Conservation (phyloP, 92 coral and sea anemone species). For the Heteractis magnifica region DNA sequence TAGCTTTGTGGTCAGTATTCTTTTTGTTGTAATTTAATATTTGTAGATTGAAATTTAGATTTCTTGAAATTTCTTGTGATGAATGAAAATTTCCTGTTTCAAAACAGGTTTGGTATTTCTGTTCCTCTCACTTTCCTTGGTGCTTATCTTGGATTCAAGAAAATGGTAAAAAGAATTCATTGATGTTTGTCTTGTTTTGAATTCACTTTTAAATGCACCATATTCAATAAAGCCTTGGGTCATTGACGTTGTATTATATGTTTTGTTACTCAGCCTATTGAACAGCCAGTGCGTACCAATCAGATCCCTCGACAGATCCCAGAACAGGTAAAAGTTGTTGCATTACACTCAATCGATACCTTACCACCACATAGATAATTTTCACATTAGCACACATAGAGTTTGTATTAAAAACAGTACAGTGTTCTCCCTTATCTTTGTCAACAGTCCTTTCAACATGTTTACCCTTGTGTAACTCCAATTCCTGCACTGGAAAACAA, state of each 20-base stretch:
- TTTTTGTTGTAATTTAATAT: background rate
- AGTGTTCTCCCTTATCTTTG: too few species aligned
- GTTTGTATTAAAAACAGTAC: too few species aligned
- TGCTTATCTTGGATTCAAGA: slow-evolving; percentile 95
- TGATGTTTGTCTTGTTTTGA: too few species aligned
- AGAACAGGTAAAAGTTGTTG: slow-evolving; percentile 67
- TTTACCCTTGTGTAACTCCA: too few species aligned
- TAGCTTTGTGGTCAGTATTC: slow-evolving; percentile 82
- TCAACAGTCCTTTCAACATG: too few species aligned
- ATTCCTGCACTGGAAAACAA: too few species aligned
- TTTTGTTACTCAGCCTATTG: slow-evolving; percentile 65
- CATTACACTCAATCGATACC: background rate
- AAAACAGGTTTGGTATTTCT: slow-evolving; percentile 87
- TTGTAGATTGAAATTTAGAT: background rate
- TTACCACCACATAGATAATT: too few species aligned
- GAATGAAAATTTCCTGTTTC: too few species aligned
- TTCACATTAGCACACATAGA: too few species aligned
- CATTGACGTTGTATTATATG: background rate
- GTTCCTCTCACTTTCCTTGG: slow-evolving; percentile 97
- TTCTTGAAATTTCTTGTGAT: background rate
- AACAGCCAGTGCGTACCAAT: slow-evolving; percentile 96
- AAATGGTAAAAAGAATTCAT: slow-evolving; percentile 51
- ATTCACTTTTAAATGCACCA: too few species aligned
- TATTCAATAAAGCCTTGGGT: too few species aligned
- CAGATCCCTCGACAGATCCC: slow-evolving; percentile 99